phyloP scores from a whole-genome alignment of 2,888 invertebrate genomes.

The Lepidocyrtoides sp. region DNA sequence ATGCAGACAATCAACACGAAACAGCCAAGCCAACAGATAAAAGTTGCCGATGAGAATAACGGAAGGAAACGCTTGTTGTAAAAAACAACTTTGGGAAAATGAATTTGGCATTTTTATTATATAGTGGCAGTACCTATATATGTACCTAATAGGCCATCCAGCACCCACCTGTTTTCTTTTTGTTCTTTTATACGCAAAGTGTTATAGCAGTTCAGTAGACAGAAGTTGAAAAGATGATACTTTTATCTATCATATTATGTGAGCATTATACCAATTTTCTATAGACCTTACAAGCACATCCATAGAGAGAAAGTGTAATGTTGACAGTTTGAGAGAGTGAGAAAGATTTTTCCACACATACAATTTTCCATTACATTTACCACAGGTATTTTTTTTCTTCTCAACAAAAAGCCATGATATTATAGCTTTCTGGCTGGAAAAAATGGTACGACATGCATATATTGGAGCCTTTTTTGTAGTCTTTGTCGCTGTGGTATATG shows the following conservation, averaged over 20 bases:
- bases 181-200: neutral
- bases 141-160: neutral
- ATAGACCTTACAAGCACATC: neutral
- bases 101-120: too few relatives aligned
- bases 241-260: neutral
- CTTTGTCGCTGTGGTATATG: neutral
- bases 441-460: neutral
- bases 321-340: conserved; percentile 57
- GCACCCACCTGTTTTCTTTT: conserved; percentile 46
- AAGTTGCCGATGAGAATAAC: neutral
- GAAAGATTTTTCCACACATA: conserved; percentile 37
- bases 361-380: conserved; percentile 66
- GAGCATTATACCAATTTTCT: neutral
- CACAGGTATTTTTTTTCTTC: conserved; percentile 47
- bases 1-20: too few relatives aligned
- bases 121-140: too few relatives aligned
- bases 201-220: too few relatives aligned
- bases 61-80: neutral
- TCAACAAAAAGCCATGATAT: neutral
- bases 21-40: too few relatives aligned
- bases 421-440: neutral
- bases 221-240: neutral
- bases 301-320: conserved; percentile 38
- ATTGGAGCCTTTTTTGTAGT: too few relatives aligned
- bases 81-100: too few relatives aligned